A percentile compares a stretch with the other conserved stretches of the same genome.
These are phyloP conservation scores for Danio aesculapii DNA, from an alignment of 2,797 vertebrate genomes.

Conservation along the genomic window DNA sequence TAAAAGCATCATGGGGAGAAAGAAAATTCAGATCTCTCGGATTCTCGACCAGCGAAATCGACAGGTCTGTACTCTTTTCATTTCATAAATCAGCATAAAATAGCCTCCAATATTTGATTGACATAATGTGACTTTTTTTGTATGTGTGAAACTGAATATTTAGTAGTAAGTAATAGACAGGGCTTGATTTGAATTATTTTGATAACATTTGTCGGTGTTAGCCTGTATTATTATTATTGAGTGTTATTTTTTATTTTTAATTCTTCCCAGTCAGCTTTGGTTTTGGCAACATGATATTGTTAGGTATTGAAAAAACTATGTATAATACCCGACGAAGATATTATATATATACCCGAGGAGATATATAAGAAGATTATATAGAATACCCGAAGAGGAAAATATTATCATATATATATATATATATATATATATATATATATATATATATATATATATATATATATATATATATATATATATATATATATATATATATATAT, in stretches of 20 bases:
- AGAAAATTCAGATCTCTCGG: slow-evolving; percentile 96
- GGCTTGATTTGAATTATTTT: neutral
- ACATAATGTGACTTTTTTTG: neutral
- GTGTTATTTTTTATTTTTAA: too few species aligned
- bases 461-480: too few species aligned
- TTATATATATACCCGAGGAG: too few species aligned
- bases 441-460: too few species aligned
- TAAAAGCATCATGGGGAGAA: slow-evolving; percentile 86
- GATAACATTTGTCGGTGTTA: neutral
- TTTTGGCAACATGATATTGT: neutral
- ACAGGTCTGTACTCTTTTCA: slow-evolving; percentile 77
- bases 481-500: too few species aligned
- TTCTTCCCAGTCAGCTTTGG: neutral
- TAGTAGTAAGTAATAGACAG: neutral
- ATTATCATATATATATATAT: too few species aligned
- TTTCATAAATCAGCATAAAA: neutral
- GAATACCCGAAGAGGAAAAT: too few species aligned
- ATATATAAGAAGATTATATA: too few species aligned
- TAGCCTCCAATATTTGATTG: neutral
- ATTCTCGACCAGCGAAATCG: slow-evolving; percentile 94
- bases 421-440: too few species aligned
- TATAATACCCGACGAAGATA: too few species aligned
- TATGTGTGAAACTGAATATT: neutral
- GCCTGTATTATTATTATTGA: neutral
- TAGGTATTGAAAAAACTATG: too few species aligned